Evolutionary conservation across 2,888 invertebrate genomes (phyloP).

Genomic region (Pomacea canaliculata): DNA sequence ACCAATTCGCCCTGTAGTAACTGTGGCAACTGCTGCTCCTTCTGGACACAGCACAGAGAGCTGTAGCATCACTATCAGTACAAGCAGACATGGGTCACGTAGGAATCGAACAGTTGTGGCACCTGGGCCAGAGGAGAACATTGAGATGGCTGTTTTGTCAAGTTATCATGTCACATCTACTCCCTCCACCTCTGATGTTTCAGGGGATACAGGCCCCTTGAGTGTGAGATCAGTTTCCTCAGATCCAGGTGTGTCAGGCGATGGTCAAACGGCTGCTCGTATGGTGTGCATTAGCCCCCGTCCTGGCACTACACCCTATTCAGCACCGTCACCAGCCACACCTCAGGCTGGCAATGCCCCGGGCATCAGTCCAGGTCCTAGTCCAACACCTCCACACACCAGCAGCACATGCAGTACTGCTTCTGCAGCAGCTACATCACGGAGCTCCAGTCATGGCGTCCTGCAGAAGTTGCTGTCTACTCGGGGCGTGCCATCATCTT

Average conservation of each 20-base stretch:
- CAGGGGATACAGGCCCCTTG: neutral
- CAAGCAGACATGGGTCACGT: neutral
- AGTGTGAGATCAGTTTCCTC: neutral
- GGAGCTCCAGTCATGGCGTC: slow-evolving; percentile 7
- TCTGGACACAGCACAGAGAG: slow-evolving; percentile 18
- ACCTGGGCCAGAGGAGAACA: neutral
- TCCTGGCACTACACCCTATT: slow-evolving; percentile 12
- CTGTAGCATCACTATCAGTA: neutral
- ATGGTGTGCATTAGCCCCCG: slow-evolving; percentile 13
- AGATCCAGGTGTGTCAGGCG: neutral
- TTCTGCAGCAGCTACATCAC: neutral
- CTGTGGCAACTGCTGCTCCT: slow-evolving; percentile 39
- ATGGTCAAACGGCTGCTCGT: neutral
- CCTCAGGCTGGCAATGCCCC: neutral
- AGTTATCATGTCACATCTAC: neutral
- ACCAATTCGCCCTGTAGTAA: slow-evolving; percentile 55
- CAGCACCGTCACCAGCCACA: slow-evolving; percentile 6
- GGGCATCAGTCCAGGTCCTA: slow-evolving; percentile 18
- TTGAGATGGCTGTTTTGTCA: neutral
- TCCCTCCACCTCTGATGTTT: neutral
- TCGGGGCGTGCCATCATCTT: slow-evolving; percentile 9
- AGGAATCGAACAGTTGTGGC: too few species aligned
- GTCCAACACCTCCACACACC: slow-evolving; percentile 15
- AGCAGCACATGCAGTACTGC: slow-evolving; percentile 3
- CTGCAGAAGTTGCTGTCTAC: slow-evolving; percentile 22